Evolutionary conservation across 2,888 invertebrate species (phyloP).

Genomic region (Gisinianus flammeolus): DNA sequence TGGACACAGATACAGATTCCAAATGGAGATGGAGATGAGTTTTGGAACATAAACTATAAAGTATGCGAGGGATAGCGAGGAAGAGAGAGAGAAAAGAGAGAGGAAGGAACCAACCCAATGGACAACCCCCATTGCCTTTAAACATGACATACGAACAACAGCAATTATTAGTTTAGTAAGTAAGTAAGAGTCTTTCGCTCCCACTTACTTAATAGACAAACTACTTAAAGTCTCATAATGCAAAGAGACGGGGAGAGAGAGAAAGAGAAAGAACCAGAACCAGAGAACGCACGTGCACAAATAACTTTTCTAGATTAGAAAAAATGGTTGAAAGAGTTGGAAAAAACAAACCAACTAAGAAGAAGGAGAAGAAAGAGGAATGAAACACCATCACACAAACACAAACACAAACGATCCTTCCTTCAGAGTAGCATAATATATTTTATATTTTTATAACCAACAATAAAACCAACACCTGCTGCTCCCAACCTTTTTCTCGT

Average conservation of each 20-base stretch:
- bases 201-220: conserved; percentile 27
- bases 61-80: background rate
- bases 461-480: conserved; percentile 31
- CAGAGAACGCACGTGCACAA: conserved; percentile 26
- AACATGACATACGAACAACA: conserved; percentile 45
- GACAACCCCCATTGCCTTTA: conserved; percentile 55
- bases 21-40: background rate
- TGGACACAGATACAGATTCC: background rate
- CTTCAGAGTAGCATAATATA: too few relatives aligned
- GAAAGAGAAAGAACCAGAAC: background rate
- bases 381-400: background rate
- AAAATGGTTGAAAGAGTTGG: background rate
- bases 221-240: conserved; percentile 22
- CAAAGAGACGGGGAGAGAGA: conserved; percentile 1
- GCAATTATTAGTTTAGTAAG: conserved; percentile 37
- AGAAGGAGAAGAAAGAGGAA: background rate
- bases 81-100: background rate
- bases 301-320: conserved; percentile 23
- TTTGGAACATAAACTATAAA: background rate
- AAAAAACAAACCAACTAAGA: background rate
- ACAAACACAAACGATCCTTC: conserved; percentile 3
- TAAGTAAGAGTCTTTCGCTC: too few relatives aligned
- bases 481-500: conserved; percentile 1
- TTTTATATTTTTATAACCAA: conserved; percentile 16
- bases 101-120: conserved; percentile 17